Evolutionary conservation across 2,888 invertebrate genomes (phyloP), one percentile per base, ranked within the genome.

Genomic region (Pammene fasciana): DNA sequence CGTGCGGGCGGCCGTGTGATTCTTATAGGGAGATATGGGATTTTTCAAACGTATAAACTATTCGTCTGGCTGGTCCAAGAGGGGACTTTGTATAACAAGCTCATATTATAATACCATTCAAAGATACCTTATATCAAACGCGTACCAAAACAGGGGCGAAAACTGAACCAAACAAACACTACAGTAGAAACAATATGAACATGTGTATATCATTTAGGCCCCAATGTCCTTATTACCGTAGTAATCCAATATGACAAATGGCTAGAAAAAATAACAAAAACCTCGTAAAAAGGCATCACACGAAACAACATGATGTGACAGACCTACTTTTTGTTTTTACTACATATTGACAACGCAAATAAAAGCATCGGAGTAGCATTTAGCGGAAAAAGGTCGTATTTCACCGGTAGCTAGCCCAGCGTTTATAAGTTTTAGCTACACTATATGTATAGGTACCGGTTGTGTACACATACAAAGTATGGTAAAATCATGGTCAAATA

Each of bases 1-100:
- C 80, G 89, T 84, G 86, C 88, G 84, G 86, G 86, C 83, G 88
- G 85, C 83, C 90, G 86, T 89, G 82, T 92, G 91, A 92, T 92
- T 88, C 85, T 86, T 77, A 83, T 76, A 86, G 88, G 88, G 89
- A 85, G 89, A 89, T 89, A 89, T 85, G 86, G 86, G 87, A 90
- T 91, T 88, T 87, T 83, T 82, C 83, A 79, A 80, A 86, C 84
- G 86, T 86, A 87, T 84, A 82, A 82, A 81, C 84, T 81, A 82
- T 78, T 80, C 84, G 79, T 84, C 83, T 75, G 78, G 76, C 83
- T 81, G 81, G 91, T 85, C 88, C 87, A 79, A 87, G 80, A 77
- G 86, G 83, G 83, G 78, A 60, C 57, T 68, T 59, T 56, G 68
- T 64, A 41, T 52, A 64, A 64, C 64, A 64, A 68, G 48, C 48